phyloP scores from a whole-genome alignment of 2,888 invertebrate species.

The Cartodere bifasciata region DNA sequence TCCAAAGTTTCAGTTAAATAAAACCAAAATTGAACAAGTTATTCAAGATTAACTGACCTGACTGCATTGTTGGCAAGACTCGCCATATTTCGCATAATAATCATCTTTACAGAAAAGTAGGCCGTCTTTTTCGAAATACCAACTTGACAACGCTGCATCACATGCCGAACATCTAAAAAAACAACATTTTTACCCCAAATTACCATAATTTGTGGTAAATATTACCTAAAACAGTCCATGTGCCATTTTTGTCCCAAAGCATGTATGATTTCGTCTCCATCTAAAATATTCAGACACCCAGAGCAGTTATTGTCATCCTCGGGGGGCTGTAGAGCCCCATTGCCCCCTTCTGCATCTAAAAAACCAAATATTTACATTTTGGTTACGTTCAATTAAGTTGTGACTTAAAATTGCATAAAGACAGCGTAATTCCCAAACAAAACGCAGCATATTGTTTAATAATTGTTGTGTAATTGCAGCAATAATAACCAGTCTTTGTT shows the following conservation, averaged over 20 bases:
- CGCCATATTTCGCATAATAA: conserved; percentile 79
- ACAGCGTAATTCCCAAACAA: no score
- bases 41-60: no score
- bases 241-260: conserved; percentile 82
- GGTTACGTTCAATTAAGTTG: no score
- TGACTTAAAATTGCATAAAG: no score
- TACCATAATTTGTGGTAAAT: background rate
- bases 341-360: no score
- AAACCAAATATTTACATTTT: no score
- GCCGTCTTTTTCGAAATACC: conserved; percentile 91
- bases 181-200: conserved; percentile 1
- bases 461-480: no score
- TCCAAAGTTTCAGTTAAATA: no score
- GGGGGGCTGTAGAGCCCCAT: no score
- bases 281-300: conserved; percentile 61
- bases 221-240: conserved; percentile 72
- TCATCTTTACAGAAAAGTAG: conserved; percentile 78
- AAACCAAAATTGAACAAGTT: no score
- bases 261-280: conserved; percentile 65
- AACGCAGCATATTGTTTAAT: no score
- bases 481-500: no score
- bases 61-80: conserved; percentile 79
- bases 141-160: conserved; percentile 68
- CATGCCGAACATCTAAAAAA: conserved; percentile 76
- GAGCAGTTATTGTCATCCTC: conserved; percentile 47